Conservation (phyloP, 2,797 vertebrate species). For the Oryzias dopingdopingensis region DNA sequence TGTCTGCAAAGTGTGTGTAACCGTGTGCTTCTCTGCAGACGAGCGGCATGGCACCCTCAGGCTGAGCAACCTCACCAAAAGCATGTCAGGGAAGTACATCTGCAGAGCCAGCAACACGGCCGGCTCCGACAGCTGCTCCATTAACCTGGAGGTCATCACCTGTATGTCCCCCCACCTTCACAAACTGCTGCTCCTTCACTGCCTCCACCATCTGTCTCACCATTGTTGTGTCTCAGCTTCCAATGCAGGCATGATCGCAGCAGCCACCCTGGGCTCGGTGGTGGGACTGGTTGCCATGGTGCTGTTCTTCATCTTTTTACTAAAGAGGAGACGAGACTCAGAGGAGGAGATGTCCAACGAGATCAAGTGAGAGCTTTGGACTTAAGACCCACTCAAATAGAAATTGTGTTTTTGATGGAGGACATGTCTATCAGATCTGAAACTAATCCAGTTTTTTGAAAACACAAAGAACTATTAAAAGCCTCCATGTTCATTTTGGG, state of each 20-base stretch:
- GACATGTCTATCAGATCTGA: too few species aligned
- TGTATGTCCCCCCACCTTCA: conserved; percentile 74
- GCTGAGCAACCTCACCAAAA: conserved; percentile 87
- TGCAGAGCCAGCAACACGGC: conserved; percentile 86
- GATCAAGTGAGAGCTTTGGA: conserved; percentile 87
- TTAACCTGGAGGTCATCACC: conserved; percentile 88
- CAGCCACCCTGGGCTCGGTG: conserved; percentile 85
- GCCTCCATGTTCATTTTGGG: too few species aligned
- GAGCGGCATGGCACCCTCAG: conserved; percentile 84
- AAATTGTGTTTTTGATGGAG: too few species aligned
- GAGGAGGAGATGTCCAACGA: conserved; percentile 92
- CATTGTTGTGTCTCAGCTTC: conserved; percentile 68
- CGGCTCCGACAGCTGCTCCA: conserved; percentile 85
- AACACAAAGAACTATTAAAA: too few species aligned
- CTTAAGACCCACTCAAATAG: too few species aligned
- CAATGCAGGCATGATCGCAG: conserved; percentile 80
- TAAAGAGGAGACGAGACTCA: conserved; percentile 76
- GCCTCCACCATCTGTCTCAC: conserved; percentile 5
- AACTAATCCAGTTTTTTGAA: too few species aligned
- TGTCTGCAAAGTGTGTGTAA: conserved; percentile 22
- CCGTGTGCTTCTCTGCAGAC: conserved; percentile 63
- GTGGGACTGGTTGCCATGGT: conserved; percentile 81
- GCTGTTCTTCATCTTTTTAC: conserved; percentile 80
- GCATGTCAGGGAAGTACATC: conserved; percentile 89
- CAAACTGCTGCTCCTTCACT: background rate